phyloP scores from a whole-genome alignment of 2,888 invertebrate species.

The Meta bourneti region DNA sequence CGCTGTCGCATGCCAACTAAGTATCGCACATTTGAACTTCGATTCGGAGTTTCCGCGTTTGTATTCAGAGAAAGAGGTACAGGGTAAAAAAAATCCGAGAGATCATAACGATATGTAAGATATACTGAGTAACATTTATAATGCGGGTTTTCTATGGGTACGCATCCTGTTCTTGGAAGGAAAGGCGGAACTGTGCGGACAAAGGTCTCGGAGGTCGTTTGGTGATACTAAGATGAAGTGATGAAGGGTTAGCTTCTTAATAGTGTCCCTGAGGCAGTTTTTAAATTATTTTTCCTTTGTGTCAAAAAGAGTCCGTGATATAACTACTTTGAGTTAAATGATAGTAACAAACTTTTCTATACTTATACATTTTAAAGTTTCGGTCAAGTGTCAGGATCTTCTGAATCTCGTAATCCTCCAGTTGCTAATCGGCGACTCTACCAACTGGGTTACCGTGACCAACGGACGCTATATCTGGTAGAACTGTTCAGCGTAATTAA shows the following conservation, averaged over 20 bases:
- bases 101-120: slow-evolving; percentile 56
- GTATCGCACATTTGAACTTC: slow-evolving; percentile 30
- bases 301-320: not conserved
- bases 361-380: too few species aligned
- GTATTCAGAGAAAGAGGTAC: slow-evolving; percentile 12
- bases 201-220: not conserved
- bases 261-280: not conserved
- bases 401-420: too few species aligned
- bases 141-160: not conserved
- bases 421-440: too few species aligned
- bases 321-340: too few species aligned
- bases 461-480: too few species aligned
- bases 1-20: slow-evolving; percentile 18
- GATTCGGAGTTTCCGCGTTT: slow-evolving; percentile 30
- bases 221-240: not conserved
- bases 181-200: slow-evolving; percentile 15
- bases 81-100: not conserved
- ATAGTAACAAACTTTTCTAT: too few species aligned
- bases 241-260: not conserved
- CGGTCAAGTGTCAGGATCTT: too few species aligned
- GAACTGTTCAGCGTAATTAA: too few species aligned
- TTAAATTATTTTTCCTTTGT: not conserved
- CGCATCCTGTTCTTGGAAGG: slow-evolving; percentile 30
- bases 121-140: slow-evolving; percentile 43
- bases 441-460: too few species aligned